Base-by-base conservation (phyloP, 1,140 invertebrate genomes). In the Papilio machaon region DNA sequence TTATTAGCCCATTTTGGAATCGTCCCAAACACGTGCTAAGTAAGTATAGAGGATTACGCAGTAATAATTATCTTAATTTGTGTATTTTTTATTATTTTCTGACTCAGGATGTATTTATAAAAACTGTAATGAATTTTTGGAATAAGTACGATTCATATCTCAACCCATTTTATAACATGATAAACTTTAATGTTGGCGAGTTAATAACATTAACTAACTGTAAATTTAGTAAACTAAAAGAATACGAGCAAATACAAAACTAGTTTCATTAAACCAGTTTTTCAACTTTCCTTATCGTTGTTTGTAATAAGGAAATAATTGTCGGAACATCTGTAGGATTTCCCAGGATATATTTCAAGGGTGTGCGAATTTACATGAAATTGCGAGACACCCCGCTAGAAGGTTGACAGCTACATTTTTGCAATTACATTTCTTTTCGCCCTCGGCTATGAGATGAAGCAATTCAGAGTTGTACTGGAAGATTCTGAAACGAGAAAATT, bases 1-100 rank as follows among this genome's bases (percentile, higher is more conserved):
- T 76, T 52, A 49, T 76, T 58, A 54, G 35, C 52, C 19, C 10
- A 54, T 58, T 58, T 87, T 90, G 88, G 88, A 84, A 70, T 19
- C 23, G 30, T 80, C 86, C 87, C 86, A 89, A 88, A 73, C 82
- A 87, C 77, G 86, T 86, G 85, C 73, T 70, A 43, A 43, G 30
- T 58, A 58, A 17, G 75, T 15, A n/a, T 8, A 54, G 49, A 54
- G 19, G 13, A n/a, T 52, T 47, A 0, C 0, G 10, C 11, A 38
- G 7, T 30, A 64, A 64, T 30, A 9, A 43, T 6, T 43, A 30
- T 64, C 30, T 64, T 64, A 64, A 8, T 23, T 23, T 11, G 8
- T 30, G 60, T 64, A 11, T 64, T 64, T n/a, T 17, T n/a, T n/a
- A 43, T 43, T 43, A 6, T 43, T 43, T 43, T 4, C 7, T 43